Evolutionary conservation across 2,888 invertebrate species (phyloP), one percentile per base, ranked within the genome.

Genomic region (Cremastinae sp.): DNA sequence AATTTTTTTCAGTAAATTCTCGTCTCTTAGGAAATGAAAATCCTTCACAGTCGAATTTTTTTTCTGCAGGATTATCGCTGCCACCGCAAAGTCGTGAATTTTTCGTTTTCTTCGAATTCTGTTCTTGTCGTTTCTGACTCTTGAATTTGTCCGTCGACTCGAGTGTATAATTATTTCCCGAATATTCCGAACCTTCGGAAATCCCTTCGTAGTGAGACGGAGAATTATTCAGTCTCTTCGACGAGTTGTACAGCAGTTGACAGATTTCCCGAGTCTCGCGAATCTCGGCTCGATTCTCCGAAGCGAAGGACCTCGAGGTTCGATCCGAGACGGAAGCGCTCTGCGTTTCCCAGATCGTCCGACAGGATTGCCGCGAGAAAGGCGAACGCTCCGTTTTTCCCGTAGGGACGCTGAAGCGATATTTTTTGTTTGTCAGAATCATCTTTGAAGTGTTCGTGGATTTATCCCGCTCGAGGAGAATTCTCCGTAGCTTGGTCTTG

Each of bases 361-460:
- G 72, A 61, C 71, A 75, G 16, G 43, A 55, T 37, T 68, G 43
- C 20, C 22, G 16, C 1, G 39, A 8, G n/a, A 59, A 37, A 8
- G 4, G 28, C 47, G 28, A 39, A n/a, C 47, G 65, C 12, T 62
- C 79, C 5, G 71, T 75, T 16, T 81, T 81, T 9, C 66, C 80
- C 8, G 65, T 76, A 0, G 78, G 81, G 16, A 78, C 75, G 37
- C 81, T 82, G 12, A 79, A 62, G 0, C 71, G 75, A 62, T 79
- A 83, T 5, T 78, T 79, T 12, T 80, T 71, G 16, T 74, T 79
- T 7, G 56, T 74, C 9, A 82, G 56, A 10, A 68, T 79, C 8
- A 71, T 81, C 59, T 80, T 82, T 39, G 80, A 79, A 0, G 82
- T 81, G 20, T 79, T 80, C 2, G 79, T 81, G 1, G 78, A 75